Evolutionary conservation across 2,888 invertebrate species (phyloP), one percentile per base, ranked within the genome.

Genomic region (Xanthia icteritia): DNA sequence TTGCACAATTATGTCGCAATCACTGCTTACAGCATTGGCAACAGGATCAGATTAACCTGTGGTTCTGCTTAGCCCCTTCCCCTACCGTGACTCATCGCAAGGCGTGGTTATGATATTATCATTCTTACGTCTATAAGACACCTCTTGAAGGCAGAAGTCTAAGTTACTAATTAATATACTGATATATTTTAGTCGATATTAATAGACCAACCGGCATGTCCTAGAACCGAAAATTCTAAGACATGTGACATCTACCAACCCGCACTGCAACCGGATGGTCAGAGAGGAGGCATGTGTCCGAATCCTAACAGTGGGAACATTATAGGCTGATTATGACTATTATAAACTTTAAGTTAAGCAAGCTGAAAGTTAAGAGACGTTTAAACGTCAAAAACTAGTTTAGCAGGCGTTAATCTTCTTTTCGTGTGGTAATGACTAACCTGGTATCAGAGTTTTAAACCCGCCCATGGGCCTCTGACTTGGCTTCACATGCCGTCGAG

Each of bases 1-100:
- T 56, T 78, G 36, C 64, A 63, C 15, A 74, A 74, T 56, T 36
- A 64, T 68, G 58, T 36, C 58, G 42, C 45, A 80, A 80, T 80
- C 42, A 1, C 5, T 48, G 31, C 13, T 71, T 48, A 61, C 48
- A 51, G 31, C n/a, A 45, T 45, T 61, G 61, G 23, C 15, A n/a
- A 9, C n/a, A 66, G 58, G 66, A 27, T 65, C 76, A 17, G 36
- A 76, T 45, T 56, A 39, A 58, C 65, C 66, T 9, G 48, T 36
- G 9, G 8, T 23, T 45, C 76, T 65, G 31, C 36, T 31, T n/a
- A 73, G 42, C n/a, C 15, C 36, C 27, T 63, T 54, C 15, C 8
- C 20, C 27, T 60, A 39, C 13, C 4, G 6, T 51, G 39, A 17
- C 27, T 54, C 42, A 42, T 11, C n/a, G 31, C n/a, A 68, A 54